Percentiles rank a stretch among this genome's conserved stretches.
phyloP scores from a whole-genome alignment of 2,797 vertebrate genomes.

The Acanthurus leucopareius region DNA sequence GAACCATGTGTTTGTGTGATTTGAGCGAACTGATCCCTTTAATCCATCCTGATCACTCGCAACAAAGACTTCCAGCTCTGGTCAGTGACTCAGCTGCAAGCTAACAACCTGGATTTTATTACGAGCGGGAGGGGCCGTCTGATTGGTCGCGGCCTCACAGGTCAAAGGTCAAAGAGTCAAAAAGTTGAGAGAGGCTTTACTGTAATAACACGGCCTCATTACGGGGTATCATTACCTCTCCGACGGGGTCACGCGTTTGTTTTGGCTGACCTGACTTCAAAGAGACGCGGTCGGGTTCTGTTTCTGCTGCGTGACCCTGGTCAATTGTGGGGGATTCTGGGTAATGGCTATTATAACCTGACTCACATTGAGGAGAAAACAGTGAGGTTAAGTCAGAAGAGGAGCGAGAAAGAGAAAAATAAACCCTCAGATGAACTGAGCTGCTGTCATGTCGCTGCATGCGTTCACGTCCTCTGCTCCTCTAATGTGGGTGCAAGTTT shows the following conservation, averaged over 20 bases:
- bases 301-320: constrained; percentile 10
- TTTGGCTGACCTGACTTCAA: constrained; percentile 46
- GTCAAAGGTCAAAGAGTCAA: constrained; percentile 57
- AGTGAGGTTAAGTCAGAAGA: constrained; percentile 13
- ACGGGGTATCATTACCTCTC: constrained; percentile 31
- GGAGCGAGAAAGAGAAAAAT: not conserved
- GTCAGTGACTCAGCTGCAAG: not conserved
- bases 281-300: constrained; percentile 7
- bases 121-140: not conserved
- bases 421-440: not conserved
- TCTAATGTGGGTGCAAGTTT: not conserved
- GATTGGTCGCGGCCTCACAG: constrained; percentile 22
- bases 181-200: constrained; percentile 43
- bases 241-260: constrained; percentile 35
- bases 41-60: not conserved
- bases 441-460: not conserved
- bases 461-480: not conserved
- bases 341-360: constrained; percentile 9
- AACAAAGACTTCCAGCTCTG: not conserved
- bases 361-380: not conserved
- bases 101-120: constrained; percentile 43
- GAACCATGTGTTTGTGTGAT: not conserved
- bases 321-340: constrained; percentile 34
- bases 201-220: constrained; percentile 61
- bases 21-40: constrained; percentile 13